Evolutionary conservation across 2,888 invertebrate genomes (phyloP).

Genomic region (Melikaiella ostensackeni): DNA sequence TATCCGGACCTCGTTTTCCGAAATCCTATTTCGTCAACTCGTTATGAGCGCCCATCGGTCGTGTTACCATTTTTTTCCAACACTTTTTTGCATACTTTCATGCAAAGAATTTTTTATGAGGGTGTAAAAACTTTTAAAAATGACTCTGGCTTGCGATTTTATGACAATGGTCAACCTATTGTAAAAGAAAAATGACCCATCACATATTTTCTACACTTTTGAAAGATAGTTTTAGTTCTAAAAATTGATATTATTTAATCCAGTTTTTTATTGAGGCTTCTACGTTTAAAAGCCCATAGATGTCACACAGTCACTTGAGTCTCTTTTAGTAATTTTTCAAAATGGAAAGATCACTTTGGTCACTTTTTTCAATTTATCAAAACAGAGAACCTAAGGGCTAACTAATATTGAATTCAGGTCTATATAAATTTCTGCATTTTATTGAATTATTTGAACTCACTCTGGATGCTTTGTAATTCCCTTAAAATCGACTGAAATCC

Average conservation of each 20-base stretch:
- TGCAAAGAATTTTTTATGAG: conserved; percentile 23
- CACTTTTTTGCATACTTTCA: conserved; percentile 2
- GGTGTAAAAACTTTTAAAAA: conserved; percentile 11
- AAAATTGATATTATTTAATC: neutral
- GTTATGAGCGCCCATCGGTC: conserved; percentile 26
- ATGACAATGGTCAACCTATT: conserved; percentile 5
- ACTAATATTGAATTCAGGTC: too few relatives aligned
- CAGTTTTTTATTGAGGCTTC: neutral
- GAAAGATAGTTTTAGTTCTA: neutral
- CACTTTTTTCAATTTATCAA: too few relatives aligned
- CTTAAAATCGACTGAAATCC: too few relatives aligned
- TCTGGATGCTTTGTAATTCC: too few relatives aligned
- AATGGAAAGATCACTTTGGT: too few relatives aligned
- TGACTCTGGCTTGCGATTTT: neutral
- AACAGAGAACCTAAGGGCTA: too few relatives aligned
- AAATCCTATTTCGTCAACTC: conserved; percentile 39
- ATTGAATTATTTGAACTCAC: too few relatives aligned
- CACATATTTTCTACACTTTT: neutral
- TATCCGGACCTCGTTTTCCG: conserved; percentile 32
- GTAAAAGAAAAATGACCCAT: neutral
- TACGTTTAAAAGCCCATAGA: too few relatives aligned
- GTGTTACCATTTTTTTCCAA: conserved; percentile 31
- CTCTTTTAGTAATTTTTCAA: too few relatives aligned
- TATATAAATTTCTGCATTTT: too few relatives aligned
- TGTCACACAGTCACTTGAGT: too few relatives aligned